Percentiles rank a stretch among this genome's conserved stretches.
phyloP scores from a whole-genome alignment of 92 coral and sea anemone genomes.

The Metridium senile region DNA sequence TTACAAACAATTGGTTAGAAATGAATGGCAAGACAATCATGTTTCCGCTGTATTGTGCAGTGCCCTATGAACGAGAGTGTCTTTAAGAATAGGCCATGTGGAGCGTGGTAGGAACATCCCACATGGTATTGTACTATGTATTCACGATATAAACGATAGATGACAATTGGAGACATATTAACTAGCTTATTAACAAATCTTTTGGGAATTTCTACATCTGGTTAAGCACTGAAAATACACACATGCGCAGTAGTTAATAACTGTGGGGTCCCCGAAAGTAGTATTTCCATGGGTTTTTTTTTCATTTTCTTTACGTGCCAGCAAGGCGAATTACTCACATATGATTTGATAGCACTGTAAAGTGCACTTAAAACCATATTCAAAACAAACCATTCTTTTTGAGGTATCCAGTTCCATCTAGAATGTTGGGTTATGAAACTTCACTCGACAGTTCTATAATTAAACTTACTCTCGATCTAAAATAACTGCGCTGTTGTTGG shows the following conservation, averaged over 20 bases:
- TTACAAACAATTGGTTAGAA: background rate
- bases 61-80: background rate
- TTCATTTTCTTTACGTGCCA: too few species aligned
- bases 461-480: too few species aligned
- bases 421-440: too few species aligned
- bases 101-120: constrained; percentile 8
- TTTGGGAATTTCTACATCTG: background rate
- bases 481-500: too few species aligned
- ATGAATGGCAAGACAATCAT: background rate
- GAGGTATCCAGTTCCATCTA: too few species aligned
- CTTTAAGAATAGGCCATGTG: background rate
- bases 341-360: too few species aligned
- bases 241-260: background rate
- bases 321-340: too few species aligned
- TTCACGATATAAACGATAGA: background rate
- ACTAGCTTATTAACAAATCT: background rate
- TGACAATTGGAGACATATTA: background rate
- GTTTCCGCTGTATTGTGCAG: constrained; percentile 1
- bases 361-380: too few species aligned
- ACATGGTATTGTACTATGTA: background rate
- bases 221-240: background rate
- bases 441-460: too few species aligned
- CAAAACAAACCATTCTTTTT: too few species aligned
- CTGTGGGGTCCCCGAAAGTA: too few species aligned
- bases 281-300: too few species aligned